Evolutionary conservation across 2,888 invertebrate species (phyloP).

Genomic region (Osmoderma eremita): DNA sequence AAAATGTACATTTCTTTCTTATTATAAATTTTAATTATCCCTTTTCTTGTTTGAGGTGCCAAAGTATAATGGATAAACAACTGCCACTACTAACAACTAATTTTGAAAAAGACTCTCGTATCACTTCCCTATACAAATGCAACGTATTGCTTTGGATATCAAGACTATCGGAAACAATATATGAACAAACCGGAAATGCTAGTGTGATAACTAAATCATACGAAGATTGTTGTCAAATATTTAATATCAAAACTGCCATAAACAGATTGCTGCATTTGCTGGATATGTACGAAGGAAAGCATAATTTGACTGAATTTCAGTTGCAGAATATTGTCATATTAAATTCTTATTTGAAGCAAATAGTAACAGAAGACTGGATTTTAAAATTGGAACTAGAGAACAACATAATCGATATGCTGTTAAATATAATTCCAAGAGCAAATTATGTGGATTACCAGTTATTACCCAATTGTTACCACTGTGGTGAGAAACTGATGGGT

Average conservation of each 20-base stretch:
- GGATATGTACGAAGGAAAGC: slow-evolving; percentile 48
- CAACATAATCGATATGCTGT: slow-evolving; percentile 55
- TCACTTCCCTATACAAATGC: slow-evolving; percentile 52
- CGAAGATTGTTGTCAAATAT: slow-evolving; percentile 55
- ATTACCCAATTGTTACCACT: slow-evolving; percentile 46
- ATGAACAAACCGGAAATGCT: slow-evolving; percentile 51
- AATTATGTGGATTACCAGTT: slow-evolving; percentile 56
- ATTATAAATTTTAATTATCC: slow-evolving; percentile 29
- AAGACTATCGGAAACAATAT: slow-evolving; percentile 57
- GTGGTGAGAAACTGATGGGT: slow-evolving; percentile 55
- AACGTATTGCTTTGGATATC: slow-evolving; percentile 56
- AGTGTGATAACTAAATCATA: slow-evolving; percentile 55
- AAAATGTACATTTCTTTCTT: too few relatives aligned
- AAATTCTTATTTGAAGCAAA: slow-evolving; percentile 58
- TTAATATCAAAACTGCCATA: slow-evolving; percentile 56
- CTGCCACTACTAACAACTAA: slow-evolving; percentile 57
- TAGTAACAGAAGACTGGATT: slow-evolving; percentile 54
- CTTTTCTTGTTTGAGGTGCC: slow-evolving; percentile 25
- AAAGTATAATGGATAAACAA: slow-evolving; percentile 51
- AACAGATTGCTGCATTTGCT: slow-evolving; percentile 54
- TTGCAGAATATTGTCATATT: slow-evolving; percentile 56
- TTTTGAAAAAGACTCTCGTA: slow-evolving; percentile 54
- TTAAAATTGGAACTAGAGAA: slow-evolving; percentile 56
- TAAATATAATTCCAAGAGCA: slow-evolving; percentile 53
- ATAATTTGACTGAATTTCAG: slow-evolving; percentile 53